Evolutionary conservation across 2,797 vertebrate species (phyloP).

Genomic region (Balearica regulorum): DNA sequence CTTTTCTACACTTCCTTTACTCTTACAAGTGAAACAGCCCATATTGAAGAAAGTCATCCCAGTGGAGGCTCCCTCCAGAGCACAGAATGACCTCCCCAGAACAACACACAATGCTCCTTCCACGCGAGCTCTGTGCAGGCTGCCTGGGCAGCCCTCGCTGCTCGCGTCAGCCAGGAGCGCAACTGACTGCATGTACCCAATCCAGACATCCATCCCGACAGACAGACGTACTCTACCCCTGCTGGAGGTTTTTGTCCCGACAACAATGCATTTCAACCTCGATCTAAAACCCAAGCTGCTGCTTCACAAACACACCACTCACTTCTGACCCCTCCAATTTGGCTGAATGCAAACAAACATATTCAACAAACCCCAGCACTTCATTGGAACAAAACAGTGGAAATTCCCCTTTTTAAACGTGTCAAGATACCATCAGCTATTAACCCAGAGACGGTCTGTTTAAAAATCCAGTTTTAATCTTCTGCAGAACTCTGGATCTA

Average conservation of each 20-base stretch:
- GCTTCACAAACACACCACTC: background rate
- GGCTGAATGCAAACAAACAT: background rate
- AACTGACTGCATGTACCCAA: background rate
- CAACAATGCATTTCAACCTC: background rate
- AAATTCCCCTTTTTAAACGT: background rate
- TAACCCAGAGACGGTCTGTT: background rate
- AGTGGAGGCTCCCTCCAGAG: background rate
- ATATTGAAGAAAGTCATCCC: background rate
- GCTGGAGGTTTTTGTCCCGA: background rate
- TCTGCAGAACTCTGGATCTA: background rate
- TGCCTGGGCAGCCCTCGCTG: background rate
- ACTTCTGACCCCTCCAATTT: background rate
- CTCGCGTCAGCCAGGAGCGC: background rate
- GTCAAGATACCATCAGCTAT: background rate
- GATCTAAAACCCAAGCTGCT: background rate
- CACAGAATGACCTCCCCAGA: background rate
- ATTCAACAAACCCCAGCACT: background rate
- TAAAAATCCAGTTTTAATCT: constrained; percentile 15
- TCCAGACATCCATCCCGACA: background rate
- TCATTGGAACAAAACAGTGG: background rate
- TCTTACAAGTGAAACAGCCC: background rate
- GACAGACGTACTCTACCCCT: fast-evolving
- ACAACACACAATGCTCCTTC: background rate
- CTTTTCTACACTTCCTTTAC: background rate
- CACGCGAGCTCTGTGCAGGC: background rate